These are phyloP conservation scores for Notolepis coatsorum DNA, from an alignment of 2,797 vertebrate genomes.

Conservation along the genomic window DNA sequence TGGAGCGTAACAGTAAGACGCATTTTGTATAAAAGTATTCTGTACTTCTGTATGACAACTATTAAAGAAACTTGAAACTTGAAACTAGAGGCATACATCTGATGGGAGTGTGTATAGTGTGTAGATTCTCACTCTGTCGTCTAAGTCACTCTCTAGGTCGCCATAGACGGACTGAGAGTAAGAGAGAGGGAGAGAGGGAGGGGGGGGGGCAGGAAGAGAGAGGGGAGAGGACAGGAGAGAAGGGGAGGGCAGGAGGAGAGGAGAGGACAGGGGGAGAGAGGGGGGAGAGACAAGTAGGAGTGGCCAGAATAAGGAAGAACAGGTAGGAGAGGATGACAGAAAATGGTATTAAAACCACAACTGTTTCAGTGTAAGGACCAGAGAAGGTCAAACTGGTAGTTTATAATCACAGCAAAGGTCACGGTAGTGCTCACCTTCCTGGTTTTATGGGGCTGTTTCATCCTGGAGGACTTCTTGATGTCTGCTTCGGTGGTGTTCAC, in stretches of 20 bases:
- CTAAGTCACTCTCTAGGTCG: neutral
- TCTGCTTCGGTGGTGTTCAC: constrained; percentile 91
- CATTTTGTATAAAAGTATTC: too few species aligned
- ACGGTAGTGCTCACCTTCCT: constrained; percentile 85
- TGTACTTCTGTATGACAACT: too few species aligned
- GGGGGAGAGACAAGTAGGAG: neutral
- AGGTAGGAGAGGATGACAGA: neutral
- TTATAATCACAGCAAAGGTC: too few species aligned
- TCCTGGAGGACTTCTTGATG: constrained; percentile 90
- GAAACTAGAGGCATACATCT: too few species aligned
- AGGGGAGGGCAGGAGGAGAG: neutral
- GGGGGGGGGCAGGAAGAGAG: neutral
- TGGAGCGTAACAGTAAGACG: too few species aligned
- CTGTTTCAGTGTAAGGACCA: too few species aligned
- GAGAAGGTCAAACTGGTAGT: too few species aligned
- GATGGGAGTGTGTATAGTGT: too few species aligned
- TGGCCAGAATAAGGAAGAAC: neutral
- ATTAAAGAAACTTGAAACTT: too few species aligned
- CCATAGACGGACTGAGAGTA: constrained; percentile 5
- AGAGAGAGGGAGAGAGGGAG: neutral
- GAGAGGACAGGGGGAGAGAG: neutral
- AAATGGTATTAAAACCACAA: neutral
- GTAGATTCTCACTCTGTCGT: neutral
- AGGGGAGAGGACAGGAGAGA: neutral
- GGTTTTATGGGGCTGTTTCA: constrained; percentile 90